phyloP scores from a whole-genome alignment of 1,140 invertebrate genomes.

The Camponotus pennsylvanicus region DNA sequence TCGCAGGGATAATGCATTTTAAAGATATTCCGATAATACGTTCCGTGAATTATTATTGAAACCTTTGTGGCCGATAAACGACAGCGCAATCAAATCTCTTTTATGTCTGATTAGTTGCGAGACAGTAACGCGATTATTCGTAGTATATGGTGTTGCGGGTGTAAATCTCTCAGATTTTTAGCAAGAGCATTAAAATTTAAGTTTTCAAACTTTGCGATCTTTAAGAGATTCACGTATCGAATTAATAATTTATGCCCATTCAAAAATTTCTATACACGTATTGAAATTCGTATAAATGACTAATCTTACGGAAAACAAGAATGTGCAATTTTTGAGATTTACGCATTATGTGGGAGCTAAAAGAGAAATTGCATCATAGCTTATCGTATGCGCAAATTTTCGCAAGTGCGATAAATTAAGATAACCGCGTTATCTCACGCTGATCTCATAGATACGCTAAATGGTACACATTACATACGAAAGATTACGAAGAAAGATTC shows the following conservation, averaged over 20 bases:
- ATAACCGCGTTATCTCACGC: background rate
- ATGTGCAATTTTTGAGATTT: background rate
- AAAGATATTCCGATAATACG: background rate
- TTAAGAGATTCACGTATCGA: background rate
- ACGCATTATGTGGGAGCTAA: background rate
- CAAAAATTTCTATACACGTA: background rate
- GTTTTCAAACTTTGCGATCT: background rate
- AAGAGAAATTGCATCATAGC: background rate
- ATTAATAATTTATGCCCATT: background rate
- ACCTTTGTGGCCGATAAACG: background rate
- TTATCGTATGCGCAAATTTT: background rate
- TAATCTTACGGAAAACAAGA: background rate
- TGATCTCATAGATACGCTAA: background rate
- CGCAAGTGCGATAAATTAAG: background rate
- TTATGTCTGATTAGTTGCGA: background rate
- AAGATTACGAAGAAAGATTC: background rate
- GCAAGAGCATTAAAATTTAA: no score
- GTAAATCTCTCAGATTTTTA: no score
- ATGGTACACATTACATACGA: background rate
- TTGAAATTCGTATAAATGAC: background rate
- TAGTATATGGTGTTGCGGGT: background rate
- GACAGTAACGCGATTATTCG: background rate
- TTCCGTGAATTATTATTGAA: background rate
- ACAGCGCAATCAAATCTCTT: background rate
- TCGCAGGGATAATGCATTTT: background rate